Conservation (phyloP, 1,140 invertebrate species). For the Oreohelix idahoensis region DNA sequence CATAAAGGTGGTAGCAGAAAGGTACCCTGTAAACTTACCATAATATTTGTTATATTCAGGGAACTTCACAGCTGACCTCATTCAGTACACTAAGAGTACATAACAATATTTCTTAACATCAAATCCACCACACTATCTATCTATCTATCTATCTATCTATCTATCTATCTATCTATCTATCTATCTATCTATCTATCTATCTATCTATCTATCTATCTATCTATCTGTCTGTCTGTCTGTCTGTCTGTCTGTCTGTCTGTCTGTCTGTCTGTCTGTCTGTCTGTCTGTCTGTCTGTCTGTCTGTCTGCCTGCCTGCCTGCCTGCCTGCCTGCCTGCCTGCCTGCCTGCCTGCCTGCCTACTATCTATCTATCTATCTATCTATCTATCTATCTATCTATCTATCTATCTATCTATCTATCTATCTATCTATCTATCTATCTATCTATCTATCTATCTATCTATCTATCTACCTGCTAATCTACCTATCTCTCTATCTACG, state of each 20-base stretch:
- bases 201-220: conserved; percentile 38
- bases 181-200: conserved; percentile 19
- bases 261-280: conserved; percentile 31
- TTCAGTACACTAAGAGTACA: too few species aligned
- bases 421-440: conserved; percentile 1
- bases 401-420: conserved; percentile 11
- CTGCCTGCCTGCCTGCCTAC: background rate
- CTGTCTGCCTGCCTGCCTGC: too few species aligned
- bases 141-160: too few species aligned
- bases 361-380: conserved; percentile 14
- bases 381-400: conserved; percentile 9
- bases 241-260: conserved; percentile 36
- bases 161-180: background rate
- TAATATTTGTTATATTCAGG: too few species aligned
- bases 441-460: background rate
- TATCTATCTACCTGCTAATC: too few species aligned
- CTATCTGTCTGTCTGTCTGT: conserved; percentile 38
- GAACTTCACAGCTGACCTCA: too few species aligned
- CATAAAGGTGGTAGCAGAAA: too few species aligned
- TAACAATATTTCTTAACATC: too few species aligned
- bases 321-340: conserved; percentile 2
- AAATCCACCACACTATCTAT: too few species aligned
- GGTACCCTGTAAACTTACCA: too few species aligned
- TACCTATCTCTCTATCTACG: too few species aligned
- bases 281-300: too few species aligned